A percentile compares a stretch with the other conserved stretches of the same genome.
phyloP scores from a whole-genome alignment of 2,888 invertebrate species.

The Perizoma flavofasciatum region DNA sequence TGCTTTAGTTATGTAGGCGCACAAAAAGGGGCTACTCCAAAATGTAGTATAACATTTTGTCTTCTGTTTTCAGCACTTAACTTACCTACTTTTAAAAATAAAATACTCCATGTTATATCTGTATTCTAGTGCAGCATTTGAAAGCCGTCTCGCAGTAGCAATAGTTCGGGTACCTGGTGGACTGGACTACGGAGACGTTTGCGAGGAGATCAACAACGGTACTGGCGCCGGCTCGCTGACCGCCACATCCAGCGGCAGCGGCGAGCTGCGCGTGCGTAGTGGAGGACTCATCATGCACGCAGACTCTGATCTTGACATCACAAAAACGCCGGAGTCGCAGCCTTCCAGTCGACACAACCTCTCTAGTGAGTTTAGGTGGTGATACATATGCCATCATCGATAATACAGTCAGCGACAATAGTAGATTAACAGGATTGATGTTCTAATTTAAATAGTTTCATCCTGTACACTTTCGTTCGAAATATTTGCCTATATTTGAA shows the following conservation, averaged over 20 bases:
- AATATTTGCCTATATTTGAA: too few relatives aligned
- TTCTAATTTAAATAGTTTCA: too few relatives aligned
- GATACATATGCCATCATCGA: too few relatives aligned
- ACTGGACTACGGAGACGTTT: slow-evolving; percentile 88
- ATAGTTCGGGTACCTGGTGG: slow-evolving; percentile 94
- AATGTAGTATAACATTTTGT: too few relatives aligned
- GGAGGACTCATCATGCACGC: slow-evolving; percentile 85
- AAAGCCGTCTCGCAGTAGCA: slow-evolving; percentile 94
- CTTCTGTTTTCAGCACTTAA: slow-evolving; percentile 10
- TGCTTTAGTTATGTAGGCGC: too few relatives aligned
- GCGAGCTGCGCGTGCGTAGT: slow-evolving; percentile 69
- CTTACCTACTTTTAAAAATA: too few relatives aligned
- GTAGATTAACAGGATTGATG: too few relatives aligned
- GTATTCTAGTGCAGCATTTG: slow-evolving; percentile 91
- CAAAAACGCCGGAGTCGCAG: slow-evolving; percentile 58
- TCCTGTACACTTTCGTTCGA: too few relatives aligned
- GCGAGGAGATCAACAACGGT: slow-evolving; percentile 72
- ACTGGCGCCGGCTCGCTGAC: slow-evolving; percentile 71
- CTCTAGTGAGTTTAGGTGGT: slow-evolving; percentile 52
- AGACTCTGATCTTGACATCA: slow-evolving; percentile 88
- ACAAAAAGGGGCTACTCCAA: too few relatives aligned
- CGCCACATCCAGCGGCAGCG: slow-evolving; percentile 67
- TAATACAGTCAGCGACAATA: too few relatives aligned
- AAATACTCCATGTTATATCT: too few relatives aligned
- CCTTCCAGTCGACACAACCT: slow-evolving; percentile 59